These are phyloP conservation scores for Trichonephila clavipes DNA, from an alignment of 1,140 invertebrate species.

Conservation along the genomic window DNA sequence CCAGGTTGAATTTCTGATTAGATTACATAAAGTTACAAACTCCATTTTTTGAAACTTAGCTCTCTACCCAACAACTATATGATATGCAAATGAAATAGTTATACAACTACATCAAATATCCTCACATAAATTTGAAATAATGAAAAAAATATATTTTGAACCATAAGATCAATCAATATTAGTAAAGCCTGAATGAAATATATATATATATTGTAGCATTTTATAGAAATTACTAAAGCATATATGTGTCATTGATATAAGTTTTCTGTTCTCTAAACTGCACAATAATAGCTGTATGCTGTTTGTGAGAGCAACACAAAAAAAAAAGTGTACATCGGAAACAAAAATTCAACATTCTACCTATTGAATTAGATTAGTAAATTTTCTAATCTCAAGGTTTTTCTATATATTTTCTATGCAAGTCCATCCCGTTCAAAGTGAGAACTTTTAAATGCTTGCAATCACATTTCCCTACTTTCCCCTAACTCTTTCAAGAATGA, in stretches of 20 bases:
- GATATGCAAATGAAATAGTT: conserved; percentile 24
- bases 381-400: conserved; percentile 76
- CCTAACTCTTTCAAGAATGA: conserved; percentile 62
- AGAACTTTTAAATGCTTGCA: conserved; percentile 76
- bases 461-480: conserved; percentile 50
- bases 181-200: conserved; percentile 21
- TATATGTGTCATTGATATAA: conserved; percentile 39
- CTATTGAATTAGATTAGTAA: conserved; percentile 37
- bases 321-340: conserved; percentile 40
- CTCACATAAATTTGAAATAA: conserved; percentile 19
- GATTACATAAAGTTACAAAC: conserved; percentile 12
- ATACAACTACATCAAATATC: conserved; percentile 7
- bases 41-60: conserved; percentile 45
- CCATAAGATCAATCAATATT: conserved; percentile 10
- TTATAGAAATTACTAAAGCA: conserved; percentile 60
- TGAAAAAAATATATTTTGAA: conserved; percentile 15
- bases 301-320: conserved; percentile 40
- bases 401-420: conserved; percentile 77
- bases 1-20: conserved; percentile 25
- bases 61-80: conserved; percentile 29
- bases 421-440: conserved; percentile 77
- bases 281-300: conserved; percentile 52
- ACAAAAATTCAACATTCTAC: conserved; percentile 65
- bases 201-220: conserved; percentile 33
- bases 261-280: conserved; percentile 56